Percentiles rank a stretch among this genome's conserved stretches.
Conservation (phyloP, 2,888 invertebrate genomes). For the Hanleya hanleyi region DNA sequence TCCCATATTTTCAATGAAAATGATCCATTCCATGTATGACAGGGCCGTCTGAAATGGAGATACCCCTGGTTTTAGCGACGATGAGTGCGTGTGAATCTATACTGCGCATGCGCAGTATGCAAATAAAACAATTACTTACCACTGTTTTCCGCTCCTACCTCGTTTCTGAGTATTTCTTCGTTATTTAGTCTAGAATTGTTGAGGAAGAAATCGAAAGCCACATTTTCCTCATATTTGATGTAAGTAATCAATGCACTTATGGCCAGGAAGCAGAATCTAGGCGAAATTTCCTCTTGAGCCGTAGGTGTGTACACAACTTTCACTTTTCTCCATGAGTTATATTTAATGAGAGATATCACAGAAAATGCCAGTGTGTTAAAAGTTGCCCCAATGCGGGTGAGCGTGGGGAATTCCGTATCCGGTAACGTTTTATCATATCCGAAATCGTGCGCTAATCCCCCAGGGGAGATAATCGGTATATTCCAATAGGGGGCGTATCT, state of each 20-base stretch:
- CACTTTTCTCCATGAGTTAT: conserved; percentile 45
- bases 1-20: too few species aligned
- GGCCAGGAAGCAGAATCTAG: conserved; percentile 84
- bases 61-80: too few species aligned
- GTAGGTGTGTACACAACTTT: conserved; percentile 85
- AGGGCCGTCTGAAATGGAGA: too few species aligned
- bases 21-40: too few species aligned
- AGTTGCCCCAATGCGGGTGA: conserved; percentile 59
- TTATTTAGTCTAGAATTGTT: conserved; percentile 32
- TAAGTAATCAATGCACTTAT: conserved; percentile 82
- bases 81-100: too few species aligned
- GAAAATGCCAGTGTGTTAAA: conserved; percentile 45
- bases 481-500: conserved; percentile 93
- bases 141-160: conserved; percentile 50
- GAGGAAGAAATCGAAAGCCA: conserved; percentile 45
- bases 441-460: conserved; percentile 69
- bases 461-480: conserved; percentile 86
- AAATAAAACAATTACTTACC: conserved; percentile 42
- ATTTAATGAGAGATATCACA: conserved; percentile 31
- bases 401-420: conserved; percentile 40
- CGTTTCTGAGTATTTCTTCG: conserved; percentile 41
- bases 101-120: too few species aligned
- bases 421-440: conserved; percentile 42
- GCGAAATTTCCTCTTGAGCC: conserved; percentile 80
- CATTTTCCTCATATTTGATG: conserved; percentile 7